phyloP scores from a whole-genome alignment of 1,140 invertebrate genomes.

The Pseudobourletiella spinata region DNA sequence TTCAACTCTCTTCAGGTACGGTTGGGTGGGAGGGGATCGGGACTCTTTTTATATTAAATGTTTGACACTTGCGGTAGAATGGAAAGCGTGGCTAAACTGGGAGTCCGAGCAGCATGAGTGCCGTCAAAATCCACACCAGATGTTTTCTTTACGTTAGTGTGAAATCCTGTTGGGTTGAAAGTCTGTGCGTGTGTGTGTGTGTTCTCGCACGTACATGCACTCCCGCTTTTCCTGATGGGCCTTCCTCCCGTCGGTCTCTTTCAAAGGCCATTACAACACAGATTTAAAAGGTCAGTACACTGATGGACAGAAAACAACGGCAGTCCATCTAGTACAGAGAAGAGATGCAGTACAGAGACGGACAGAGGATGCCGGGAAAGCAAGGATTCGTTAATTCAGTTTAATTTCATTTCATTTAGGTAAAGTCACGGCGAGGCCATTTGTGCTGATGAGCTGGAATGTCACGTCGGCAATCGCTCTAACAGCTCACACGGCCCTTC shows the following conservation, averaged over 20 bases:
- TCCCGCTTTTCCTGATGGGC: neutral
- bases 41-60: too few species aligned
- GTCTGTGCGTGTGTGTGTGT: too few species aligned
- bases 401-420: slow-evolving; percentile 23
- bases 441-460: slow-evolving; percentile 21
- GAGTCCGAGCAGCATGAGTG: neutral
- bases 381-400: slow-evolving; percentile 12
- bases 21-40: too few species aligned
- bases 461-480: slow-evolving; percentile 5
- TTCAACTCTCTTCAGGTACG: too few species aligned
- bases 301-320: neutral
- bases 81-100: neutral
- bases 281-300: neutral
- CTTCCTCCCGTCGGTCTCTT: neutral
- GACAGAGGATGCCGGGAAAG: slow-evolving; percentile 3
- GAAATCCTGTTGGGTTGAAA: neutral
- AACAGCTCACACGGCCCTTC: neutral
- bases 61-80: neutral
- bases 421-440: slow-evolving; percentile 22
- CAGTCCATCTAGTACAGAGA: neutral
- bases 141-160: neutral
- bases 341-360: neutral
- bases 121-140: neutral
- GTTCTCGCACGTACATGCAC: too few species aligned
- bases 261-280: neutral